Base-by-base conservation (phyloP, 2,113 vertebrate genomes). In the Vidua macroura region DNA sequence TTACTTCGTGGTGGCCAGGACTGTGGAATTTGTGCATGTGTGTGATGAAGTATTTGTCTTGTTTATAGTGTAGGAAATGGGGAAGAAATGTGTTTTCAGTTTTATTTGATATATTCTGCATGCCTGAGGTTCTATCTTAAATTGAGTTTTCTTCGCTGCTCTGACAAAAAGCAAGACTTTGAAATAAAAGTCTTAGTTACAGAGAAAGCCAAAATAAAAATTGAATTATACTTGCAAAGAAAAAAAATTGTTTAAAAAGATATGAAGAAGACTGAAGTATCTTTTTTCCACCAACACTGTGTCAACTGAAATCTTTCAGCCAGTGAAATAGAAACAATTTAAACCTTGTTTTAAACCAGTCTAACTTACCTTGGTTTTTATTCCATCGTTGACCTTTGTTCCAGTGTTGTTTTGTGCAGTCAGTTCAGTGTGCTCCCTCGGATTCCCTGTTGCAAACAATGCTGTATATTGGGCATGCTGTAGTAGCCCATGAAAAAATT, bases 61-160 rank as follows among this genome's bases (percentile, higher is more conserved):
- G 85, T 96, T 96, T 95, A 63, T 72, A 88, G 60, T 56, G 83
- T 86, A 76, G 94, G 73, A 95, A 95, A 86, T 80, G 62, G 44
- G 11, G 80, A 83, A 94, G 68, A 96, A 96, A 95, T 93, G 69
- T 95, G 94, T 92, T 96, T 96, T 86, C 62, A 90, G 72, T 96
- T 95, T 96, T 33, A 49, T 92, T 70, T 73, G 82, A 68, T 95
- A 70, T 24, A 56, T 83, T 70, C 37, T 88, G 77, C 88, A 31
- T 94, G 94, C 93, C 69, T 96, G 92, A 96, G 79, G 73, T 64
- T 92, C 69, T 78, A 2, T 86, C 62, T 94, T 88, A 95, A 96
- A 95, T 94, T 83, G 48, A 95, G 67, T 95, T 96, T 97, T 95
- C 85, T 88, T 92, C 2, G 0, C 83, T 83, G 18, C 28, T 72